Evolutionary conservation across 2,797 vertebrate species (phyloP).

Genomic region (Phataginus tetradactyla): DNA sequence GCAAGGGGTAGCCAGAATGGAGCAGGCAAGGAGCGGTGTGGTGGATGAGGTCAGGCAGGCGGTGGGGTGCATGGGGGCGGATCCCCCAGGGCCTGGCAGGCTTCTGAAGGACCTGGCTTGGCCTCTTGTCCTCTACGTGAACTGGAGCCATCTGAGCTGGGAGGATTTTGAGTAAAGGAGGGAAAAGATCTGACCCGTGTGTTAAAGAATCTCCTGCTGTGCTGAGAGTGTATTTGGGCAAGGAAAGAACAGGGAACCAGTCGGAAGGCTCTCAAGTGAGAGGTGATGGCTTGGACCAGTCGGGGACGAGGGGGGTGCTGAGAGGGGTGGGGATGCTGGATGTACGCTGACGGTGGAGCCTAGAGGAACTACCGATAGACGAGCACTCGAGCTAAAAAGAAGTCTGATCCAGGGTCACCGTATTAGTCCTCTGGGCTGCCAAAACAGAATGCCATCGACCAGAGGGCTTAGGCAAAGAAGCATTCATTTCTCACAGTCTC

Average conservation of each 20-base stretch:
- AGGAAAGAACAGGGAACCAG: neutral
- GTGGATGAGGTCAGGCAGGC: neutral
- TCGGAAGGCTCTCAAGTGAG: neutral
- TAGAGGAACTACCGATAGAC: neutral
- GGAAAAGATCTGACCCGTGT: neutral
- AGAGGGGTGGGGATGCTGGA: neutral
- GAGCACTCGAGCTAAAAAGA: neutral
- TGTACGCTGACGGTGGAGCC: neutral
- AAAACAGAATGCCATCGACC: neutral
- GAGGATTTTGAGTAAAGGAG: neutral
- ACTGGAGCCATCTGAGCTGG: neutral
- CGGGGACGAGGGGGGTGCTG: neutral
- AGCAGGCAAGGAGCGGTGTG: neutral
- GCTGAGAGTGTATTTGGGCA: neutral
- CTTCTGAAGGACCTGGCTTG: neutral
- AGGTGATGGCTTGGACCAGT: neutral
- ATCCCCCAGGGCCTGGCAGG: neutral
- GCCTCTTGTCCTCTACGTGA: neutral
- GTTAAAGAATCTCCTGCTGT: neutral
- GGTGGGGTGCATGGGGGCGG: fast-evolving
- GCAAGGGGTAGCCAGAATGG: neutral
- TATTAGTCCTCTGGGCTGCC: neutral
- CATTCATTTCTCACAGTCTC: neutral
- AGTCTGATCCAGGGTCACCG: neutral
- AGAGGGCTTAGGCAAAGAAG: neutral